Evolutionary conservation across 2,113 vertebrate genomes (phyloP).

Genomic region (Leucopsar rothschildi): DNA sequence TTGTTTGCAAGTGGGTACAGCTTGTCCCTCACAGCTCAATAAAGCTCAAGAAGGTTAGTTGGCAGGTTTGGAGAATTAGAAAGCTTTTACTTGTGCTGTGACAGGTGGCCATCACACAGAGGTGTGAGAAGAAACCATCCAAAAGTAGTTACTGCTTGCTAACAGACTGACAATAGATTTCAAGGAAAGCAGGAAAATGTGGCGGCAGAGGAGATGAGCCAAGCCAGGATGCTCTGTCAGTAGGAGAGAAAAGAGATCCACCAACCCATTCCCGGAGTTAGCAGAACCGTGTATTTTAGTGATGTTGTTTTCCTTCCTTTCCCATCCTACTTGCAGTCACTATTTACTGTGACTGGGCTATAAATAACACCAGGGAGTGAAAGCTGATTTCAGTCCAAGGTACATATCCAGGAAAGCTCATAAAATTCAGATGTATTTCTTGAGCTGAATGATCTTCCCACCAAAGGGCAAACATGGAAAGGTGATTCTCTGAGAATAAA

Average conservation of each 20-base stretch:
- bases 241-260: background rate
- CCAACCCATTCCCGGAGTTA: background rate
- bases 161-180: conserved; percentile 9
- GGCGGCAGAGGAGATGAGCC: background rate
- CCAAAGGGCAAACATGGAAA: background rate
- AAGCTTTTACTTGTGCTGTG: background rate
- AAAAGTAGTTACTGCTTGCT: conserved; percentile 1
- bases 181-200: background rate
- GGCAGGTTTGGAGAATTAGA: background rate
- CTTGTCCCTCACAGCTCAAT: background rate
- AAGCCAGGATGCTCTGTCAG: background rate
- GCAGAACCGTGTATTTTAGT: background rate
- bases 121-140: conserved; percentile 11
- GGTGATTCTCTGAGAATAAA: background rate
- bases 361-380: background rate
- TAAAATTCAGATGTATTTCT: background rate
- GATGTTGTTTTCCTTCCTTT: conserved; percentile 26
- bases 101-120: background rate
- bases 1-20: background rate
- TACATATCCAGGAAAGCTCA: conserved; percentile 26
- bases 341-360: conserved; percentile 40
- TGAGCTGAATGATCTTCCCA: background rate
- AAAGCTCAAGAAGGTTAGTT: background rate
- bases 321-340: background rate
- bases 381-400: conserved; percentile 24